Conservation (phyloP, 2,888 invertebrate genomes). For the Chymomyza procnemis region DNA sequence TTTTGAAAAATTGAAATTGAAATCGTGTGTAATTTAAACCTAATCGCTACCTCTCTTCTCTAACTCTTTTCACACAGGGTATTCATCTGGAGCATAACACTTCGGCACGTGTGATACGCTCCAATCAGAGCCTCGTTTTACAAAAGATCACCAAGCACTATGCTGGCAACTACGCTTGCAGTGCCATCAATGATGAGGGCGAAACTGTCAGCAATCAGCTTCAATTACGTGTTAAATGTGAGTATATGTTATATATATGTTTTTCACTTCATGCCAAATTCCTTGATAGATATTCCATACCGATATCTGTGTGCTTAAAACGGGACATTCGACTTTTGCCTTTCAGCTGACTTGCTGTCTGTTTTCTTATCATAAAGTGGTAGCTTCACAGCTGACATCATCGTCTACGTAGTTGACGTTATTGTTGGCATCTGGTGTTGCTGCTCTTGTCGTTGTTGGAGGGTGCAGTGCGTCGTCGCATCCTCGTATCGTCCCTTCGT, state of each 20-base stretch:
- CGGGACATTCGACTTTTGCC: not conserved
- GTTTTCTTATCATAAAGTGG: conserved; percentile 64
- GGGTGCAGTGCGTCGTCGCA: not conserved
- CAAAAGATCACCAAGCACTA: conserved; percentile 92
- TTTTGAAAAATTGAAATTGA: conserved; percentile 47
- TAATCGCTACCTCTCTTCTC: not conserved
- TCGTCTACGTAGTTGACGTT: conserved; percentile 28
- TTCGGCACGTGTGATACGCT: conserved; percentile 91
- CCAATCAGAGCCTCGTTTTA: conserved; percentile 94
- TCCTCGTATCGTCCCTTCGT: conserved; percentile 6
- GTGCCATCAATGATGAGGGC: conserved; percentile 91
- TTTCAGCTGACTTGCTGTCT: conserved; percentile 31
- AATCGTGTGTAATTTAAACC: not conserved
- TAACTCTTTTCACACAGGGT: conserved; percentile 81
- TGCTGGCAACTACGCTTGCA: conserved; percentile 92
- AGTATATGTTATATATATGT: conserved; percentile 80
- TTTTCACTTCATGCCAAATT: no score
- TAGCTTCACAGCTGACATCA: conserved; percentile 12
- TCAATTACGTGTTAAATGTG: conserved; percentile 91
- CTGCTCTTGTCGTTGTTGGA: conserved; percentile 35
- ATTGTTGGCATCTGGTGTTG: conserved; percentile 23
- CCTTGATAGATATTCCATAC: no score
- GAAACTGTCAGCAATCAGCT: conserved; percentile 93
- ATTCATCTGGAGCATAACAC: conserved; percentile 90
- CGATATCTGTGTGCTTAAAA: no score